Percentiles rank a stretch among this genome's conserved stretches.
Conservation (phyloP, 2,113 vertebrate species). For the Oreochromis aureus region DNA sequence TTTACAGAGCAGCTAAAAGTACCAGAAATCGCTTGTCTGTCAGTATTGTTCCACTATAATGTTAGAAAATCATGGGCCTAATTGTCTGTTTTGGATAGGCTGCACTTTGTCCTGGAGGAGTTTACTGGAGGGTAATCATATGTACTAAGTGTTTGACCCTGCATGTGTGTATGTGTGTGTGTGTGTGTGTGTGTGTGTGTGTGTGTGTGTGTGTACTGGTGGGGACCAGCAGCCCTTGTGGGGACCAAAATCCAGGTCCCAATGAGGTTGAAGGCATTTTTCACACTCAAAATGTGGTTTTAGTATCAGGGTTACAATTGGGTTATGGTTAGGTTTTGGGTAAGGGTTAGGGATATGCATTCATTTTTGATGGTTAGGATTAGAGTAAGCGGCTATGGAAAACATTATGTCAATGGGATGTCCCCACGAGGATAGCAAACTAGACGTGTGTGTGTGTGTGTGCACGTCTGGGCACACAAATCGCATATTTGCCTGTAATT, state of each 20-base stretch:
- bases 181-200: not conserved
- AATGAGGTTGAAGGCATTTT: no score
- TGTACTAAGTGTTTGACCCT: conserved; percentile 47
- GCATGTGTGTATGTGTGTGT: not conserved
- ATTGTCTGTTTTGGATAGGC: not conserved
- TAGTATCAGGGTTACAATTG: no score
- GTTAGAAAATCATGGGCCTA: not conserved
- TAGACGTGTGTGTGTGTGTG: not conserved
- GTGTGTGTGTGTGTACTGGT: not conserved
- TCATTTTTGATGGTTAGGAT: no score
- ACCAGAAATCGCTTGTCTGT: not conserved
- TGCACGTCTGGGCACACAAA: not conserved
- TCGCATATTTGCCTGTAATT: conserved; percentile 63
- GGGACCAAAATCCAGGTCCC: no score
- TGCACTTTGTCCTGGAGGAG: not conserved
- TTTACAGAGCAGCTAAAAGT: not conserved
- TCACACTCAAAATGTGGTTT: no score
- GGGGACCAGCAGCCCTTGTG: no score
- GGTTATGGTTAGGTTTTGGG: no score
- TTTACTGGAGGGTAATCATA: not conserved
- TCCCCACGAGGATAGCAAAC: not conserved
- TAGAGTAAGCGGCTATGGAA: no score
- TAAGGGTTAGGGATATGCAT: no score
- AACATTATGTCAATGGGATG: no score
- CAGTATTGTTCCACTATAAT: not conserved